These are phyloP conservation scores for Brachyhypopomus gauderio DNA, from an alignment of 2,113 vertebrate genomes.

Conservation along the genomic window DNA sequence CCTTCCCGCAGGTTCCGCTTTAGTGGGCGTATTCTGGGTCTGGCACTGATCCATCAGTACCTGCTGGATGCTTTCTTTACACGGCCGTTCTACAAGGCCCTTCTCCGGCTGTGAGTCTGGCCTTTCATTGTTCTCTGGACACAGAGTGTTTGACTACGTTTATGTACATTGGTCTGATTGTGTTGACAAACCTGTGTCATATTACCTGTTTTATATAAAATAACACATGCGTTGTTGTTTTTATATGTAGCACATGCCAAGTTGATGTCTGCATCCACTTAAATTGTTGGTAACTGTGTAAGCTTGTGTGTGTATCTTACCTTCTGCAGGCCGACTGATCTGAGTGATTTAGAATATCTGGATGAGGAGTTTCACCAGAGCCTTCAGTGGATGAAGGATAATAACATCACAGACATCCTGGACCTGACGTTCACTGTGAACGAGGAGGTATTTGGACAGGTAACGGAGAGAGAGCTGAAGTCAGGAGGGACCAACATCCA, in stretches of 20 bases:
- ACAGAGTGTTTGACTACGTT: not conserved
- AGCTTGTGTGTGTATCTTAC: not conserved
- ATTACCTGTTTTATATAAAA: too few species aligned
- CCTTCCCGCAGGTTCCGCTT: slow-evolving; percentile 88
- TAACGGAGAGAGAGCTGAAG: slow-evolving; percentile 95
- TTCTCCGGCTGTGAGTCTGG: slow-evolving; percentile 89
- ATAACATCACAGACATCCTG: slow-evolving; percentile 95
- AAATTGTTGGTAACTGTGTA: not conserved
- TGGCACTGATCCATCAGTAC: slow-evolving; percentile 97
- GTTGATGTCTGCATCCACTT: not conserved
- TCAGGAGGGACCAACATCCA: slow-evolving; percentile 93
- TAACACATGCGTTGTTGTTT: not conserved
- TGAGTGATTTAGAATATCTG: slow-evolving; percentile 96
- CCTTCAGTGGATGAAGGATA: slow-evolving; percentile 99
- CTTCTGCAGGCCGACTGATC: slow-evolving; percentile 83
- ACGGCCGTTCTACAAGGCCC: slow-evolving; percentile 95
- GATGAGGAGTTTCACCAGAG: slow-evolving; percentile 99
- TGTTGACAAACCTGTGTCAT: too few species aligned
- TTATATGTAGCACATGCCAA: not conserved
- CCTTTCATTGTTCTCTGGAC: not conserved
- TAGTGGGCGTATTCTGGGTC: slow-evolving; percentile 94
- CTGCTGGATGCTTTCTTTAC: slow-evolving; percentile 98
- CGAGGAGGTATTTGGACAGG: slow-evolving; percentile 98
- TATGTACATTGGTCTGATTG: too few species aligned
- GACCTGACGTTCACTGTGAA: slow-evolving; percentile 98